Conservation (phyloP, 2,888 invertebrate species). For the Suillia variegata region DNA sequence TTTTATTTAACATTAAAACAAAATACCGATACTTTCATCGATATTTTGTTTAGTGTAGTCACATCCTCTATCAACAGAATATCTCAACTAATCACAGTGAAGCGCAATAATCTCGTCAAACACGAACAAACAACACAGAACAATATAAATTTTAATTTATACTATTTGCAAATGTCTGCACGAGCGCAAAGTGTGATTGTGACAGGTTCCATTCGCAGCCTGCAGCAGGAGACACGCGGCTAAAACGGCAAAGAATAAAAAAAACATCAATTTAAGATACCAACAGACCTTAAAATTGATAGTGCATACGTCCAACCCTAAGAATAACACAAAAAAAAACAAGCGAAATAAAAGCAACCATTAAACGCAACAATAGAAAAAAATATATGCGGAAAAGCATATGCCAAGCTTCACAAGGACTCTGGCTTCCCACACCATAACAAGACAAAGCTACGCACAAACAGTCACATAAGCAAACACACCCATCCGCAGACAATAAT, state of each 20-base stretch:
- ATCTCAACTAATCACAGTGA: slow-evolving; percentile 31
- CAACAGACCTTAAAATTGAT: slow-evolving; percentile 39
- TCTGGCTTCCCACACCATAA: slow-evolving; percentile 26
- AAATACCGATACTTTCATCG: too few relatives aligned
- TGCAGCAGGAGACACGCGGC: slow-evolving; percentile 20
- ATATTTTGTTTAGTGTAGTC: too few relatives aligned
- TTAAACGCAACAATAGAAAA: slow-evolving; percentile 33
- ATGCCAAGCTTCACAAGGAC: slow-evolving; percentile 45
- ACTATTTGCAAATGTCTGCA: slow-evolving; percentile 50
- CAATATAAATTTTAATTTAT: slow-evolving; percentile 48
- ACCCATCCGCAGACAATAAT: slow-evolving; percentile 30
- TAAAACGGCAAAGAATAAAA: not conserved
- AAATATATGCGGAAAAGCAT: slow-evolving; percentile 35
- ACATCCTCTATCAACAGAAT: not conserved
- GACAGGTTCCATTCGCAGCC: slow-evolving; percentile 45
- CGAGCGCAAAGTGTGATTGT: slow-evolving; percentile 53
- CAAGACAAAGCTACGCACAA: slow-evolving; percentile 21
- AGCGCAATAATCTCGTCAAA: slow-evolving; percentile 30
- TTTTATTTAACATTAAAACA: too few relatives aligned
- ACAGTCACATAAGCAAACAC: slow-evolving; percentile 9
- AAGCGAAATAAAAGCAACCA: slow-evolving; percentile 22
- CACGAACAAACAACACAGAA: slow-evolving; percentile 14
- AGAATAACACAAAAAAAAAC: not conserved
- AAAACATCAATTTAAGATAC: slow-evolving; percentile 41
- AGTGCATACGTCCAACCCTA: slow-evolving; percentile 36